Base-by-base conservation (phyloP, 2,797 vertebrate species). In the Harpagifer antarcticus region DNA sequence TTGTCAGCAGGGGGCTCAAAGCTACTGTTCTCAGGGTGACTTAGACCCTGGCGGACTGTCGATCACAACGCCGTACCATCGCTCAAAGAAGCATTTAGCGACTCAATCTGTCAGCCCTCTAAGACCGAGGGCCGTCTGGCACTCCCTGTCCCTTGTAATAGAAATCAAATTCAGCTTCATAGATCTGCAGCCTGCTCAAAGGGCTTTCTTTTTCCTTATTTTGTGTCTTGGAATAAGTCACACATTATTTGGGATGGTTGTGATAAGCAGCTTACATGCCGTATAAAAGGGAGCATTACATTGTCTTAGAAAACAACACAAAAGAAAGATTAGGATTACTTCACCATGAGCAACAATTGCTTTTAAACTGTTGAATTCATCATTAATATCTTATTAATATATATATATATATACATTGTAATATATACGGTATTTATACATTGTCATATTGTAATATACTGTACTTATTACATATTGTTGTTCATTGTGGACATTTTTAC, bases 91-190 rank as follows among this genome's bases (percentile, higher is more conserved):
- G 66, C 81, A 56, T 78, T 82, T 76, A 78, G 72, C 56, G 56
- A 80, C 69, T 78, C 76, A 74, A 68, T 84, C 85, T 86, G 82
- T 89, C 78, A 80, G 67, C 72, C 62, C 71, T 70, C 65, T 69
- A 81, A 84, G 74, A 81, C 72, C 66, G 73, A 82, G 49, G 64
- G 78, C 73, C 69, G 27, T 66, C 58, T 57, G 62, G 61, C 69
- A 3, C 62, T 53, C 43, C 45, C 63, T 63, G 66, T 17, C 55
- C 65, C 62, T 57, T 80, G 54, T 56, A 80, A 77, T 69, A 74
- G 58, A 79, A 84, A 85, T 82, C 71, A 72, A 68, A 90, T 79
- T 65, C 59, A 60, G 79, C 52, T 53, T 66, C 62, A 72, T 45
- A 71, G 57, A 76, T 67, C 14, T 57, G 43, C 70, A 61, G 61